Evolutionary conservation across 2,113 vertebrate genomes (phyloP).

Genomic region (Cacatua alba): DNA sequence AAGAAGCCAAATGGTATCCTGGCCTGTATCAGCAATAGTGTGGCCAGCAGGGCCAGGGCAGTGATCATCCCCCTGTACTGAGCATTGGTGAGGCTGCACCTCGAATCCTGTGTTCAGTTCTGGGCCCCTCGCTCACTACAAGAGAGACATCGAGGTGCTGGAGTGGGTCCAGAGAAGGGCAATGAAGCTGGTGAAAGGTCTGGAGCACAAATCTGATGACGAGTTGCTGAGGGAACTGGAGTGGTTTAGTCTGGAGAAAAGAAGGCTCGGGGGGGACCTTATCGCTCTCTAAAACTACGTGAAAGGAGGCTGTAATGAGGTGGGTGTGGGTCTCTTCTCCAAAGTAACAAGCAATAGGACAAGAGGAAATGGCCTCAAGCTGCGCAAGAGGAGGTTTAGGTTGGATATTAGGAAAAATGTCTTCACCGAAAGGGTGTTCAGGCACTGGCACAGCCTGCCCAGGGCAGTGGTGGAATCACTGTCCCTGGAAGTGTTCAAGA

Average conservation of each 20-base stretch:
- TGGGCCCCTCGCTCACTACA: not conserved
- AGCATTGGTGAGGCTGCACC: not conserved
- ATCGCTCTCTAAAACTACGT: not conserved
- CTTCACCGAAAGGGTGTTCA: not conserved
- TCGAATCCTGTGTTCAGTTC: not conserved
- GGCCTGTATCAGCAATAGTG: not conserved
- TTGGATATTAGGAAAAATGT: not conserved
- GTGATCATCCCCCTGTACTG: not conserved
- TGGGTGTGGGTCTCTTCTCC: not conserved
- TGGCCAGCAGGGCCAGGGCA: not conserved
- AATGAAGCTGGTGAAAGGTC: not conserved
- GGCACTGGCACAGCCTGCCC: not conserved
- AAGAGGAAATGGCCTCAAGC: not conserved
- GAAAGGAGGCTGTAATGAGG: not conserved
- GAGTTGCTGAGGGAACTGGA: not conserved
- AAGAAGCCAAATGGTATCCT: not conserved
- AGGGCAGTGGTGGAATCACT: not conserved
- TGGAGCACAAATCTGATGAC: not conserved
- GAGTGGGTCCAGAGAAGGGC: not conserved
- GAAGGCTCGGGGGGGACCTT: not conserved
- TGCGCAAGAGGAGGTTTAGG: not conserved
- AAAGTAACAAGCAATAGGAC: not conserved
- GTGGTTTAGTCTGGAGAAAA: not conserved
- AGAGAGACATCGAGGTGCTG: not conserved
- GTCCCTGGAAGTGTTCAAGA: not conserved